A percentile compares a stretch with the other conserved stretches of the same genome.
These are phyloP conservation scores for Abrostola triplasia DNA, from an alignment of 2,888 invertebrate species.

Conservation along the genomic window DNA sequence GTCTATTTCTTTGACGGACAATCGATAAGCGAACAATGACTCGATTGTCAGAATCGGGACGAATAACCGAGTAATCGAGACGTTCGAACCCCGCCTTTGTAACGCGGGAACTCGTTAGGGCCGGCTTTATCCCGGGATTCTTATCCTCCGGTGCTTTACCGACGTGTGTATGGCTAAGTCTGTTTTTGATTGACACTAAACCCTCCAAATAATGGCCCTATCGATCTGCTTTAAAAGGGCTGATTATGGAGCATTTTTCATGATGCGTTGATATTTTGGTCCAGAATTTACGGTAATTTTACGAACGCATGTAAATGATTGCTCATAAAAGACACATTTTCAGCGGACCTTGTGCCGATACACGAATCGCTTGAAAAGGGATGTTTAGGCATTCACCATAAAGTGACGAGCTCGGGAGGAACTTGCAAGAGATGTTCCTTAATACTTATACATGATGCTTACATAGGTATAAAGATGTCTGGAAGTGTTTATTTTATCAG, in stretches of 20 bases:
- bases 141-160: slow-evolving; percentile 63
- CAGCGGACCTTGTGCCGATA: not conserved
- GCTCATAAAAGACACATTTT: not conserved
- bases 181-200: slow-evolving; percentile 79
- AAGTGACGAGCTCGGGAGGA: too few relatives aligned
- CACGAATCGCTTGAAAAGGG: not conserved
- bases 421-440: too few relatives aligned
- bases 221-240: slow-evolving; percentile 56
- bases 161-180: slow-evolving; percentile 68
- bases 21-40: slow-evolving; percentile 69
- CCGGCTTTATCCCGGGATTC: slow-evolving; percentile 65
- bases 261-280: slow-evolving; percentile 28
- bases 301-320: slow-evolving; percentile 39
- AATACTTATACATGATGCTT: too few relatives aligned
- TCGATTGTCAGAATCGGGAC: slow-evolving; percentile 68
- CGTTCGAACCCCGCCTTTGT: slow-evolving; percentile 63
- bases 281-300: slow-evolving; percentile 20
- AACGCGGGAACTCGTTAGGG: slow-evolving; percentile 67
- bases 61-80: slow-evolving; percentile 70
- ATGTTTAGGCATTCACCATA: too few relatives aligned
- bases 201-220: slow-evolving; percentile 67
- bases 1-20: slow-evolving; percentile 59
- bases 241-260: slow-evolving; percentile 51
- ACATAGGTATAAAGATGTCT: too few relatives aligned
- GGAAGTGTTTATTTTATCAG: too few relatives aligned